Evolutionary conservation across 2,113 vertebrate genomes (phyloP).

Genomic region (Siphamia tubifer): DNA sequence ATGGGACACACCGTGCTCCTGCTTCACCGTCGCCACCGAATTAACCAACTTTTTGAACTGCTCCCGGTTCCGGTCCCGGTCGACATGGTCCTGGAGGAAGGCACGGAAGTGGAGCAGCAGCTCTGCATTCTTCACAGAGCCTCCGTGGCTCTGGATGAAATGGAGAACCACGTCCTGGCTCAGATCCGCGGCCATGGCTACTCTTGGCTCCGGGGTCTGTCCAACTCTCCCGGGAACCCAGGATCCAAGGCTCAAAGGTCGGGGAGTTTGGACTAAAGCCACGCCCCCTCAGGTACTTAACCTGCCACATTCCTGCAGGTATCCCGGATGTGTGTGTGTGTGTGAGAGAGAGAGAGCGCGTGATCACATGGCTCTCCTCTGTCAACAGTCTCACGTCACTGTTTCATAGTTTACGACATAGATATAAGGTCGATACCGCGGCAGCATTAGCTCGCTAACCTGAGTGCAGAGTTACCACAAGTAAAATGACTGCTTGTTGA

Average conservation of each 20-base stretch:
- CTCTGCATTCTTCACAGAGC: conserved; percentile 84
- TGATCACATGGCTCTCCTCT: no score
- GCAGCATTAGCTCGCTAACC: no score
- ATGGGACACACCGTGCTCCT: conserved; percentile 74
- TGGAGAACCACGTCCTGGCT: conserved; percentile 87
- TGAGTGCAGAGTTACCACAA: no score
- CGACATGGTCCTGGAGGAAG: conserved; percentile 80
- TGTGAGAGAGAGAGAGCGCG: no score
- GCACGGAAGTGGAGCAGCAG: conserved; percentile 83
- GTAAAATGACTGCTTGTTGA: no score
- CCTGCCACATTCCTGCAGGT: conserved; percentile 46
- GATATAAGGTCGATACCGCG: no score
- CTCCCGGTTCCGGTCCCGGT: conserved; percentile 83
- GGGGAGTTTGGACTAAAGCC: background rate
- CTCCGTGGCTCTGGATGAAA: conserved; percentile 84
- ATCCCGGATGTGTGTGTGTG: conserved; percentile 60
- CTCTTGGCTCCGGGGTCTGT: background rate
- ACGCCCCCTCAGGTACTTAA: conserved; percentile 66
- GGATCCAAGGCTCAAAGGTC: conserved; percentile 47
- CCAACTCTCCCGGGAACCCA: no score
- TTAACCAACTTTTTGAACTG: conserved; percentile 92
- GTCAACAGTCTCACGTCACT: no score
- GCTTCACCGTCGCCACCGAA: conserved; percentile 86
- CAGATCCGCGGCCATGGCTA: conserved; percentile 87
- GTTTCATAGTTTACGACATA: no score